Evolutionary conservation across 2,888 invertebrate species (phyloP).

Genomic region (Ditula angustiorana): DNA sequence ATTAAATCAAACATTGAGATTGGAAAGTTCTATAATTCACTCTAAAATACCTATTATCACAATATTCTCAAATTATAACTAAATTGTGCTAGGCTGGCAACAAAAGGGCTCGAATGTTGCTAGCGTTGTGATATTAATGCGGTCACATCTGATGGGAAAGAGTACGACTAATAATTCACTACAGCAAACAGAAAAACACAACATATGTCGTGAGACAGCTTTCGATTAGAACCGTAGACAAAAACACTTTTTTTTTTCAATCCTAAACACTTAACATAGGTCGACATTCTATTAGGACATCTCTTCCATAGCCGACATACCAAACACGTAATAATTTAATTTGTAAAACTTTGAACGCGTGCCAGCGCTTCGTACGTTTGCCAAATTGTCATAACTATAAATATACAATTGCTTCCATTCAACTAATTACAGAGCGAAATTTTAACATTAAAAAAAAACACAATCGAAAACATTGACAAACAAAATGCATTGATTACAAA

Average conservation of each 20-base stretch:
- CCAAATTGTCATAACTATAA: conserved; percentile 61
- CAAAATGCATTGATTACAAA: conserved; percentile 52
- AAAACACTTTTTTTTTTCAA: conserved; percentile 8
- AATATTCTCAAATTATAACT: conserved; percentile 73
- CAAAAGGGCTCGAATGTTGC: conserved; percentile 55
- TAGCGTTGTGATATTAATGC: conserved; percentile 54
- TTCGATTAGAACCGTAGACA: conserved; percentile 49
- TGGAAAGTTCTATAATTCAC: conserved; percentile 52
- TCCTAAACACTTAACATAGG: conserved; percentile 27
- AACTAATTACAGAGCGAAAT: conserved; percentile 25
- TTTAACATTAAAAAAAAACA: conserved; percentile 37
- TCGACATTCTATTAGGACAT: conserved; percentile 27
- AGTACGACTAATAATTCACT: conserved; percentile 70
- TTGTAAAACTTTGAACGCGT: conserved; percentile 28
- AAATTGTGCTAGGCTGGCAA: conserved; percentile 76
- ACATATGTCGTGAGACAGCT: conserved; percentile 84
- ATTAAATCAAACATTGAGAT: conserved; percentile 57
- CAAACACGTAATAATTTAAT: conserved; percentile 15
- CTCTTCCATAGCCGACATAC: conserved; percentile 27
- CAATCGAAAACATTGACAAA: conserved; percentile 45
- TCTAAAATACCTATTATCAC: conserved; percentile 83
- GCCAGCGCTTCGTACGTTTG: conserved; percentile 35
- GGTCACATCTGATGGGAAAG: conserved; percentile 81
- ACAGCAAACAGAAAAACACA: conserved; percentile 63
- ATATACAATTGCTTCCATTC: conserved; percentile 45